These are phyloP conservation scores for Acanthisitta chloris DNA, from an alignment of 2,113 vertebrate species.

Conservation along the genomic window DNA sequence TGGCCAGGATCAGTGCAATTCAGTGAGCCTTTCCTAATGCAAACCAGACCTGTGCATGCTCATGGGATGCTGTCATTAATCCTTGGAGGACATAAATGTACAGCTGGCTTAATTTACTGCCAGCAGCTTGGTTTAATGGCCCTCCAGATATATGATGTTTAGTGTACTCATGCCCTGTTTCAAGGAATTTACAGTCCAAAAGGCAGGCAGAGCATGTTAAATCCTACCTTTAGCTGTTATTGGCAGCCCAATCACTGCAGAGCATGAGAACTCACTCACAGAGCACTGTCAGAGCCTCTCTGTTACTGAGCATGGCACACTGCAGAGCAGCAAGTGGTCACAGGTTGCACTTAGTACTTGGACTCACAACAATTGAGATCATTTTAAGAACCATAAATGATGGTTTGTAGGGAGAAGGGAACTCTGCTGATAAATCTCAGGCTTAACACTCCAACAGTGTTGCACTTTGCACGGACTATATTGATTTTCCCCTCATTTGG, in stretches of 20 bases:
- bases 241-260: not conserved
- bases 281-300: not conserved
- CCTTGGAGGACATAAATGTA: not conserved
- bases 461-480: not conserved
- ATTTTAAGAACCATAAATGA: not conserved
- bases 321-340: not conserved
- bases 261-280: not conserved
- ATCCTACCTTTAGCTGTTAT: not conserved
- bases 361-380: not conserved
- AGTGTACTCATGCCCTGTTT: not conserved
- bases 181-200: not conserved
- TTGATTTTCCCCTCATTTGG: not conserved
- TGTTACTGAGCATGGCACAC: not conserved
- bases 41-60: not conserved
- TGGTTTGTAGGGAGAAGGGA: not conserved
- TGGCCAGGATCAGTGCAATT: not conserved
- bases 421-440: not conserved
- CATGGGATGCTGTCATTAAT: not conserved
- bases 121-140: not conserved
- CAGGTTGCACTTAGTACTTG: no score
- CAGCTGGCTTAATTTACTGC: constrained; percentile 1
- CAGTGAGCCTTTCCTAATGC: not conserved
- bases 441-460: not conserved
- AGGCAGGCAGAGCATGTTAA: not conserved
- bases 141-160: not conserved